Conservation (phyloP, 37 sponge, comb jelly and placozoan species). For the Crambe crambe region DNA sequence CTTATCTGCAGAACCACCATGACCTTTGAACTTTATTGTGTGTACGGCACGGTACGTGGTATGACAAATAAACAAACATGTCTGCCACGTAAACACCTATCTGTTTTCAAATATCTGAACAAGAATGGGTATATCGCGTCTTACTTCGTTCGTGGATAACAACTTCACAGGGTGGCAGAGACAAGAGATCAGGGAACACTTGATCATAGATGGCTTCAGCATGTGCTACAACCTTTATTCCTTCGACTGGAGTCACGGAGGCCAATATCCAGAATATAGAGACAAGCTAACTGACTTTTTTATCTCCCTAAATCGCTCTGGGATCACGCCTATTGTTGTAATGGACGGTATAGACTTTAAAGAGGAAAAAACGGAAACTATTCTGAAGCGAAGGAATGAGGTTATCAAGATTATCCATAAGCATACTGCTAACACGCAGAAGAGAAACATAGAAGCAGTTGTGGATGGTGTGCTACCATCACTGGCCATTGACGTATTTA, state of each 20-base stretch:
- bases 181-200: conserved; percentile 8
- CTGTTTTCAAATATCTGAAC: neutral
- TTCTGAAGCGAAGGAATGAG: conserved; percentile 2
- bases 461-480: conserved; percentile 63
- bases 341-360: conserved; percentile 76
- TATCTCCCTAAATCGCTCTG: conserved; percentile 14
- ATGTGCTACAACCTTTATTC: conserved; percentile 42
- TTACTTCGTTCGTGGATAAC: conserved; percentile 51
- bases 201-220: conserved; percentile 69
- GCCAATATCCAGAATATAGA: conserved; percentile 63
- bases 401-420: neutral
- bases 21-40: too few species aligned
- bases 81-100: too few species aligned
- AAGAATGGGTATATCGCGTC: conserved; percentile 63
- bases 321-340: conserved; percentile 56
- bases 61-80: too few species aligned
- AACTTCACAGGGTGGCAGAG: conserved; percentile 26
- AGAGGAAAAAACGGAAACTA: conserved; percentile 44
- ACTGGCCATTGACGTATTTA: conserved; percentile 39
- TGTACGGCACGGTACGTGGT: too few species aligned
- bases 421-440: neutral
- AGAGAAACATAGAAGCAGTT: conserved; percentile 17
- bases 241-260: conserved; percentile 55
- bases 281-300: conserved; percentile 28
- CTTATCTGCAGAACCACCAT: too few species aligned